These are phyloP conservation scores for Vanessa cardui DNA, from an alignment of 2,888 invertebrate species.

Conservation along the genomic window DNA sequence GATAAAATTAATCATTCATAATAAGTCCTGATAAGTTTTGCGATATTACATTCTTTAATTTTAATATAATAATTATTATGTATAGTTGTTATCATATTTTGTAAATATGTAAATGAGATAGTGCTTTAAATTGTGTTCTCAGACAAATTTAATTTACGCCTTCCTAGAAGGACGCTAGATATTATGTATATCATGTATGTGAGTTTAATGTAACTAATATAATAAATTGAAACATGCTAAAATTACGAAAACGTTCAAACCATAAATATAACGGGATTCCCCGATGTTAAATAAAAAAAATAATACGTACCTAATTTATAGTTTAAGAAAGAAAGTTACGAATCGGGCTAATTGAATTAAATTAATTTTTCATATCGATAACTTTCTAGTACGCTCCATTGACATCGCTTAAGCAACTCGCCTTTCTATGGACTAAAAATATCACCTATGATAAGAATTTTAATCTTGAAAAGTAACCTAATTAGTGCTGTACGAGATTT, in stretches of 20 bases:
- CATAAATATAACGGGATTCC: neutral
- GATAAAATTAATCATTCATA: constrained; percentile 60
- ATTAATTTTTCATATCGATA: constrained; percentile 58
- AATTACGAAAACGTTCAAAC: constrained; percentile 24
- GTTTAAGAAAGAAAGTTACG: constrained; percentile 19
- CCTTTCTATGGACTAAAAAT: constrained; percentile 63
- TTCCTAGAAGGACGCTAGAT: constrained; percentile 35
- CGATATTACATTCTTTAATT: constrained; percentile 28
- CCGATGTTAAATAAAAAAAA: neutral
- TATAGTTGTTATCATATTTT: constrained; percentile 62
- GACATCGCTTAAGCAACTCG: constrained; percentile 70
- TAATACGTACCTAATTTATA: constrained; percentile 14
- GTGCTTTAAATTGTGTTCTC: constrained; percentile 81
- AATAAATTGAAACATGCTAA: constrained; percentile 26
- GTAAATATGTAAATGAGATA: constrained; percentile 81
- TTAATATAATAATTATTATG: constrained; percentile 43
- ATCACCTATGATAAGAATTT: constrained; percentile 55
- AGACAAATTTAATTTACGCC: constrained; percentile 48
- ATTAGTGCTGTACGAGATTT: constrained; percentile 25
- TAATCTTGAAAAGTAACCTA: constrained; percentile 28
- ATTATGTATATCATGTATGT: constrained; percentile 12
- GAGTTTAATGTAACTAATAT: constrained; percentile 11
- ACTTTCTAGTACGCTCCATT: constrained; percentile 48
- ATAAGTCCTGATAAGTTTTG: constrained; percentile 23
- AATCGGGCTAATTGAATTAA: constrained; percentile 40